Base-by-base conservation (phyloP, 2,113 vertebrate genomes). In the Amphiprion ocellaris region DNA sequence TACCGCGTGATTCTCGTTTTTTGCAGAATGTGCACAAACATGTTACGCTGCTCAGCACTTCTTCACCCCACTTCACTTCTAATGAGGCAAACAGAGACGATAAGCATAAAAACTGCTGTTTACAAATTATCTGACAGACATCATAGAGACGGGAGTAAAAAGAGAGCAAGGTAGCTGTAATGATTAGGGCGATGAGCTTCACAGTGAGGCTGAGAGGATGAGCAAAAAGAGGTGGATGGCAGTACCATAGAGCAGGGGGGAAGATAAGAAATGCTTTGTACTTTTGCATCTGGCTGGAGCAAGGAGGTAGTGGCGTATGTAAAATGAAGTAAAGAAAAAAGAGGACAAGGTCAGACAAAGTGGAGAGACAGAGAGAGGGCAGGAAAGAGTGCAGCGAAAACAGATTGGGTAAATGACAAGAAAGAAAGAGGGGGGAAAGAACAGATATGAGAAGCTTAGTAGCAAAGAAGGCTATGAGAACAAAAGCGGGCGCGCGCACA, bases 171-270 rank as follows among this genome's bases (percentile, higher is more conserved):
- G 16, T 23, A 21, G 39, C 15, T 26, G 44, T 15, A 19, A 61
- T 23, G 17, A 79, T 28, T 47, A 63, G 14, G 23, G 66, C 10
- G 28, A 69, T 24, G 50, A 63, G 23, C 19, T 15, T n/a, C 26
- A 24, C 2, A 39, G 65, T 58, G 50, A 50, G 19, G 10, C 44
- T 69, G 56, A 39, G 21, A 21, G 50, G 23, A 49, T 12, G 4
- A 44, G 10, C 2, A 23, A n/a, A 68, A 44, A 37, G 17, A 67
- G 61, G 54, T 67, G 64, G 49, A 37, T 24, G 49, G 37, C 55
- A 53, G 2, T 19, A 10, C n/a, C 5, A 7, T 30, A 37, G 24
- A 21, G 5, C 14, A 56, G 21, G 28, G 21, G 12, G 28, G 47
- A 39, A 14, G 28, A 8, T 16, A 8, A 12, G 33, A 24, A 53